Conservation (phyloP, 1,140 invertebrate species). For the Drosophila sulfurigaster region DNA sequence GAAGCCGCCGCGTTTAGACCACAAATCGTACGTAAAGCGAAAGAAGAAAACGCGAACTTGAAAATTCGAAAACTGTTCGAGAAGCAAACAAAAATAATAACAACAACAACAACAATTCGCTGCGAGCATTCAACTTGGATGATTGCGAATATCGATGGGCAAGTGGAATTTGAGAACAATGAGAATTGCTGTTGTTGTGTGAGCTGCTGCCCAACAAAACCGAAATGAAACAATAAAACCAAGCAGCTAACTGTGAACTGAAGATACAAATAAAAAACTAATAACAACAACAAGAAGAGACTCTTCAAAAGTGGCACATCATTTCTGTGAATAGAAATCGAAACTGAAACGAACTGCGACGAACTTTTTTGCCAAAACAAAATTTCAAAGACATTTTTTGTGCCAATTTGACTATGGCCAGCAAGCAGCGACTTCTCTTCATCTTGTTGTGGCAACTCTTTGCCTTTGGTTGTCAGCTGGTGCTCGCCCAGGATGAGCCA, state of each 20-base stretch:
- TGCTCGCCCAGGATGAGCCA: conserved; percentile 21
- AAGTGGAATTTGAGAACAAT: conserved; percentile 48
- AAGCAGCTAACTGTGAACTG: conserved; percentile 64
- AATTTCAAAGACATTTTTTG: conserved; percentile 2
- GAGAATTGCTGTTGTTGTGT: conserved; percentile 20
- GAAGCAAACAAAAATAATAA: conserved; percentile 8
- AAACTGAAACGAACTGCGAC: conserved; percentile 55
- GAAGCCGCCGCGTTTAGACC: conserved; percentile 76
- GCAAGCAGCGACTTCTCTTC: conserved; percentile 27
- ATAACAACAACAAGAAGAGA: conserved; percentile 30
- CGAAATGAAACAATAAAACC: conserved; percentile 49
- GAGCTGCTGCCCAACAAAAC: conserved; percentile 24
- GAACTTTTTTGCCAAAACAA: conserved; percentile 30
- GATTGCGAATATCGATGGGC: conserved; percentile 48
- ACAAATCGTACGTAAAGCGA: conserved; percentile 24
- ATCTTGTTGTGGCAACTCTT: conserved; percentile 43
- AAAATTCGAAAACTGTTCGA: conserved; percentile 17
- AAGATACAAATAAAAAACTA: conserved; percentile 34
- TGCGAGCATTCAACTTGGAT: conserved; percentile 39
- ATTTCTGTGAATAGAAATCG: conserved; percentile 53
- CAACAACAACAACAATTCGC: conserved; percentile 25
- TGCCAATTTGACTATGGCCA: conserved; percentile 23
- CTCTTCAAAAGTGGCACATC: conserved; percentile 69
- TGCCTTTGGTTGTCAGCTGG: neutral
- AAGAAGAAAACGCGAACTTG: conserved; percentile 21